Base-by-base conservation (phyloP, 2,888 invertebrate genomes). In the Stenodema calcarata region DNA sequence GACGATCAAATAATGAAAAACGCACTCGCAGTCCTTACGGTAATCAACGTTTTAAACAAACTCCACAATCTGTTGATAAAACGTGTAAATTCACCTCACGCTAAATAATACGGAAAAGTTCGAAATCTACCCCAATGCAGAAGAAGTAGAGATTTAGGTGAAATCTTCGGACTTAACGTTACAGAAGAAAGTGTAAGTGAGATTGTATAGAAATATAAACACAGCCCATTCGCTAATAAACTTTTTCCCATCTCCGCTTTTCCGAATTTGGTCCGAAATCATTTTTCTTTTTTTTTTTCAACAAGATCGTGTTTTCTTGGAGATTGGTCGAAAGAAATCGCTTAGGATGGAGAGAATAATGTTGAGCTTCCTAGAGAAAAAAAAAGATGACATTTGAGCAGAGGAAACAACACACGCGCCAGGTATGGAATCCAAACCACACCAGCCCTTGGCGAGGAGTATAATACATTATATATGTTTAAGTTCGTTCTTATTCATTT, bases 351-450 rank as follows among this genome's bases (percentile, higher is more conserved):
- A 82, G 30, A 84, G 75, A 47, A 84, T 73, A 73, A 18, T 30
- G 82, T 84, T 84, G 84, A 84, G 84, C 84, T 75, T 84, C 73
- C 73, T 84, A 84, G 75, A 70, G n/a, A n/a, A n/a, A n/a, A n/a
- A n/a, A 69, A 41, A 18, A 62, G 44, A 78, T 18, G 69, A 30
- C 7, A 44, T 28, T 84, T 84, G 84, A 84, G 84, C 84, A 84
- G 75, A 84, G 44, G 73, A 18, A 41, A 41, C 14, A 73, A 18
- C 30, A 9, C 73, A 41, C 28, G 73, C 18, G 73, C 73, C 30
- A 41, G 62, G 62, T 23, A 50, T n/a, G 23, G 27, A 7, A 62
- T 62, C 7, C 23, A 23, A 23, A 18, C 4, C 27, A 18, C 2
- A 18, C 18, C 18, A 9, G n/a, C n/a, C 62, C 62, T 18, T 62